Base-by-base conservation (phyloP, 2,113 vertebrate genomes). In the Callipepla californica region DNA sequence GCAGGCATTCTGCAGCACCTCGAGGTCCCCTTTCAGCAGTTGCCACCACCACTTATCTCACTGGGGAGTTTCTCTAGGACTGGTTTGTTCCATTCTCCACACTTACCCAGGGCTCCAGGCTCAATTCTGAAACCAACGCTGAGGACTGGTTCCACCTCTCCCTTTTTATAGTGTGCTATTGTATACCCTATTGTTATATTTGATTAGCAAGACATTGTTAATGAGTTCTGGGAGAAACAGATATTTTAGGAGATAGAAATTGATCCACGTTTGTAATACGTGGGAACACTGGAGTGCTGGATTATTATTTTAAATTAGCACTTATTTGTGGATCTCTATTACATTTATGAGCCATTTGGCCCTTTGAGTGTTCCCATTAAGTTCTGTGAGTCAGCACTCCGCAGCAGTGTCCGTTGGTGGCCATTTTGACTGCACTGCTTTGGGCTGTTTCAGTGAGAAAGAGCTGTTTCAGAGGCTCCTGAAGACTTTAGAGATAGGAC, bases 341-440 rank as follows among this genome's bases (percentile, higher is more conserved):
- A 18, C 3, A 3, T 67, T 78, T 17, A 12, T 7, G 84, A 91
- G 84, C 80, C 48, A 55, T 34, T 7, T 70, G 62, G 72, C 74
- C 40, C 55, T 45, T 79, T 59, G 61, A 23, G 55, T 0, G 18
- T 20, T 66, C 91, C 48, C 30, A 18, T 11, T n/a, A 38, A 30
- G 3, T n/a, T 28, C 1, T 13, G 16, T 94, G 93, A 95, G 72
- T 95, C 91, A 95, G 76, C 47, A 51, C 23, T 65, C n/a, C 68
- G 4, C 72, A 50, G 68, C n/a, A 8, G 69, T 8, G 18, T 57
- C 82, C 32, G 53, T 57, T 4, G 2, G 0, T 25, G 80, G 61
- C n/a, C 53, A 53, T 6, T 58, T 58, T 58, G 19, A 18, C 30
- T 10, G 36, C 17, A 22, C 14, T 30, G 11, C 9, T 87, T 30